Base-by-base conservation (phyloP, 2,888 invertebrate genomes). In the Andrena minutula region DNA sequence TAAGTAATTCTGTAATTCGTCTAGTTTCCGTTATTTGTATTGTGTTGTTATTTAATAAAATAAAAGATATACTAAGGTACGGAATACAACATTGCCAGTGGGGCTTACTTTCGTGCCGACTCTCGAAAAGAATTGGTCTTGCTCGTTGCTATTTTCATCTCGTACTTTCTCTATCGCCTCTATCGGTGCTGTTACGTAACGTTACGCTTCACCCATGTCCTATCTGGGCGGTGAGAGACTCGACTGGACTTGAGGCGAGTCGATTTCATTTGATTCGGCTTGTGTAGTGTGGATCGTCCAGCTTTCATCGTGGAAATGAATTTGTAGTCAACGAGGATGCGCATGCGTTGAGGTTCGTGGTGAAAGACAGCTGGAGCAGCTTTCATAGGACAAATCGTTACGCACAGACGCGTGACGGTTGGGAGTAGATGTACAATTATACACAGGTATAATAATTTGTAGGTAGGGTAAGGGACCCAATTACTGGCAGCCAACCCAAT, bases 151-250 rank as follows among this genome's bases (percentile, higher is more conserved):
- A 58, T 64, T 68, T 73, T 60, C 75, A 76, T 83, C 82, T 85
- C 83, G 74, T 79, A 84, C 84, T 88, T 86, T 89, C 88, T 85
- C 84, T 78, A 77, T 85, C 84, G 72, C 88, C 87, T 86, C 85
- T 78, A 73, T 85, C 84, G 74, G 71, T 73, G 71, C 76, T 68
- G 64, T 87, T 85, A 80, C 80, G 78, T 61, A 75, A 83, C 56
- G 79, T 73, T 63, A 32, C 79, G 75, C 85, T 83, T 81, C 85
- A 82, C 87, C 41, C 16, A 41, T 41, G 41, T 41, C 16, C 82
- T 81, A 81, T 79, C 86, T 61, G 72, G 70, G 28, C 26, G 64
- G 47, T 28, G 65, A 23, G 69, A 65, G 60, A 78, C 47, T 53
- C 56, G 23, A 12, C 41, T 20, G 2, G 26, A 20, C 66, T 51